Conservation (phyloP, 1,140 invertebrate species). For the Maconellicoccus hirsutus region DNA sequence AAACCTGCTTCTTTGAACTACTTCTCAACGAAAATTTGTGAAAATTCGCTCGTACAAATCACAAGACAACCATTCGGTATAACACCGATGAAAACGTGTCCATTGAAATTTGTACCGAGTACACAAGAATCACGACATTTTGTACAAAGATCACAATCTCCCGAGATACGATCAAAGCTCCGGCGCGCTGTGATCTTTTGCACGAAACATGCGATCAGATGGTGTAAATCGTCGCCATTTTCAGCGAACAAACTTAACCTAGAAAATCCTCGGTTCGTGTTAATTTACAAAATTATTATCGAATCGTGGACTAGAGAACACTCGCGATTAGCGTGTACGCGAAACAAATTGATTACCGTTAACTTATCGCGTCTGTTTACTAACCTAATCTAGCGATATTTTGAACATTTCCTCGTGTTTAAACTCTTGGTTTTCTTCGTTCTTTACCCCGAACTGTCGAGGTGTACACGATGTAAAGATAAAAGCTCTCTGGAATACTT, state of each 20-base stretch:
- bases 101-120: too few relatives aligned
- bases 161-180: background rate
- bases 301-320: background rate
- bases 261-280: background rate
- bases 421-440: background rate
- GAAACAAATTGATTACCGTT: constrained; percentile 4
- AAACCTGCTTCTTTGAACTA: too few relatives aligned
- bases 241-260: background rate
- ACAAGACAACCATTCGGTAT: too few relatives aligned
- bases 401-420: background rate
- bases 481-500: too few relatives aligned
- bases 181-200: background rate
- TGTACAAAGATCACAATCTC: too few relatives aligned
- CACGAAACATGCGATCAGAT: background rate
- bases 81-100: too few relatives aligned
- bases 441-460: background rate
- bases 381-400: background rate
- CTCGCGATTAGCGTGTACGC: background rate
- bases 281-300: constrained; percentile 10
- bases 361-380: background rate
- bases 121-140: too few relatives aligned
- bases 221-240: background rate
- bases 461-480: too few relatives aligned
- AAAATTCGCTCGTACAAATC: too few relatives aligned
- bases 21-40: too few relatives aligned